Conservation (phyloP, 2,113 vertebrate species). For the Tenebrosternarchus preto region DNA sequence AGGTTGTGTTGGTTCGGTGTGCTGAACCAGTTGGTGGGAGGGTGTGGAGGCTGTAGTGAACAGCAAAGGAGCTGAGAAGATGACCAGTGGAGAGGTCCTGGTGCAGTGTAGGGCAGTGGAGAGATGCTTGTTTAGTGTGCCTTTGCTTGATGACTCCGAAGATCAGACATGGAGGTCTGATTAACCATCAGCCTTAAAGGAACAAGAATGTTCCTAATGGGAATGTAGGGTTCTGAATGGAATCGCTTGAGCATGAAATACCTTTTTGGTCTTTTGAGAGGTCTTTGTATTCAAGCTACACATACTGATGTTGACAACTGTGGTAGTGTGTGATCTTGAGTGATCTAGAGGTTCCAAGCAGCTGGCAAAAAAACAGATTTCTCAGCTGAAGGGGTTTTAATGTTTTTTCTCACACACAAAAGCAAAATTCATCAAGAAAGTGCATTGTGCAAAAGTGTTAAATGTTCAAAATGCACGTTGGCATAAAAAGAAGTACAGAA, state of each 20-base stretch:
- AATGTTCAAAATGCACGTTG: too few species aligned
- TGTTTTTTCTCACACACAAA: too few species aligned
- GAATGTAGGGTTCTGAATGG: background rate
- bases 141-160: background rate
- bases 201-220: background rate
- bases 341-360: too few species aligned
- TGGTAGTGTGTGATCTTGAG: too few species aligned
- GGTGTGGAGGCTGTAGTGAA: background rate
- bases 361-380: too few species aligned
- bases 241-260: background rate
- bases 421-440: too few species aligned
- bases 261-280: background rate
- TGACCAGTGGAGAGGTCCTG: background rate
- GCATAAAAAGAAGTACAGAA: too few species aligned
- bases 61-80: background rate
- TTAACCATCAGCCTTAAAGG: background rate
- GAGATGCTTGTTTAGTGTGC: background rate
- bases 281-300: background rate
- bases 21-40: conserved; percentile 9
- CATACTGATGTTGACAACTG: background rate
- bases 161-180: background rate
- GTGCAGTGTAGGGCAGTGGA: background rate
- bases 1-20: conserved; percentile 25
- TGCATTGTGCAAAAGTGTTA: too few species aligned
- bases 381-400: too few species aligned